phyloP scores from a whole-genome alignment of 2,113 vertebrate species.

The Hylia prasina region DNA sequence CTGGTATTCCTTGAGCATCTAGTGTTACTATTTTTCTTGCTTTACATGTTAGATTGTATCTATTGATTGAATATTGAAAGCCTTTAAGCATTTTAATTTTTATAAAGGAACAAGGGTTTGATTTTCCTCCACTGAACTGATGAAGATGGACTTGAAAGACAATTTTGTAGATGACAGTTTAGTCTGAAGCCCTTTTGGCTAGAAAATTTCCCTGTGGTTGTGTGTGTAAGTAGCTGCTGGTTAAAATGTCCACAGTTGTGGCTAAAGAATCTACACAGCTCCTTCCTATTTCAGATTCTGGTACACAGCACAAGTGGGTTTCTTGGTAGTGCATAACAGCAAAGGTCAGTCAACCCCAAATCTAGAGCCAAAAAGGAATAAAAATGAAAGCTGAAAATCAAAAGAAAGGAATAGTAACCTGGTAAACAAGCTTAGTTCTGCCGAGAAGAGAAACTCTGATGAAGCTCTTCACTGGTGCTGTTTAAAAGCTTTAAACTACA shows the following conservation, averaged over 20 bases:
- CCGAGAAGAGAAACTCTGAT: neutral
- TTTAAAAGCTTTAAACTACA: neutral
- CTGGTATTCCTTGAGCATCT: neutral
- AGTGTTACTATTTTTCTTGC: neutral
- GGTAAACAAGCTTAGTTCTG: neutral
- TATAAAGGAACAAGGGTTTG: neutral
- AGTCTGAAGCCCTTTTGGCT: neutral
- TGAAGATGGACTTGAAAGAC: neutral
- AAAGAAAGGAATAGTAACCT: neutral
- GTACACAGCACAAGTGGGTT: neutral
- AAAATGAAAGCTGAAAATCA: neutral
- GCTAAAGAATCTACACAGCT: neutral
- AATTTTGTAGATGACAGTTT: neutral
- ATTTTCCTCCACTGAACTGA: neutral
- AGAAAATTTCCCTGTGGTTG: neutral
- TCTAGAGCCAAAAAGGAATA: neutral
- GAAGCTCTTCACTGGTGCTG: neutral
- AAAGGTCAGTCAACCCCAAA: neutral
- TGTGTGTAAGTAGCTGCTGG: neutral
- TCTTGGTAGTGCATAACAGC: neutral
- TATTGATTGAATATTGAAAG: neutral
- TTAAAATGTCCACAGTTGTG: neutral
- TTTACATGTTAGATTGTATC: neutral
- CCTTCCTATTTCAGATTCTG: neutral
- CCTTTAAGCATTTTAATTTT: neutral